These are phyloP conservation scores for Zaprionus gabonicus DNA, from an alignment of 1,140 invertebrate species.

Conservation along the genomic window DNA sequence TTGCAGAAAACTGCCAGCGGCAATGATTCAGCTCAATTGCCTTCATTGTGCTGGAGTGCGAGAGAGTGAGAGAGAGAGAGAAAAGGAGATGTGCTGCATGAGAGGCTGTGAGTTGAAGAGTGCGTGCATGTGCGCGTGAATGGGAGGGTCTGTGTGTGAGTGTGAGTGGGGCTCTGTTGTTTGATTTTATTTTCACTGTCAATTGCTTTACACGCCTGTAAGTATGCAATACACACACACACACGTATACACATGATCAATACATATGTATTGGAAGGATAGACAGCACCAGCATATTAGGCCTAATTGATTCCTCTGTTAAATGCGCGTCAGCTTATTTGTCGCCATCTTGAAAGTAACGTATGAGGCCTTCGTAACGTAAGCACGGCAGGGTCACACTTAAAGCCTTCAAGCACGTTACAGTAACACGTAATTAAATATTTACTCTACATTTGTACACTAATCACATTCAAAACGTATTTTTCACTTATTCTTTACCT, in stretches of 20 bases:
- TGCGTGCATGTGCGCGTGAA: not conserved
- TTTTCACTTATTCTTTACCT: not conserved
- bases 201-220: constrained; percentile 71
- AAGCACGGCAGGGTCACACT: not conserved
- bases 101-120: not conserved
- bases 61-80: not conserved
- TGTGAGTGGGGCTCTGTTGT: constrained; percentile 29
- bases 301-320: constrained; percentile 69
- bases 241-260: not conserved
- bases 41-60: constrained; percentile 55
- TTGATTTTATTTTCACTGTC: constrained; percentile 75
- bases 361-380: not conserved
- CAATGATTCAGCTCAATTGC: constrained; percentile 81
- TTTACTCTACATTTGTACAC: not conserved
- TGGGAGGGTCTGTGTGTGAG: constrained; percentile 26
- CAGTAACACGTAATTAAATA: not conserved
- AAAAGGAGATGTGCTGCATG: not conserved
- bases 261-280: not conserved
- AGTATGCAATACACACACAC: constrained; percentile 59
- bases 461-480: not conserved
- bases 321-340: constrained; percentile 38
- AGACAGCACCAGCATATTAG: constrained; percentile 49
- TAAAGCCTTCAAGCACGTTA: not conserved
- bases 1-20: constrained; percentile 74
- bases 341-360: not conserved